Percentiles rank a stretch among this genome's conserved stretches.
Evolutionary conservation across 2,113 vertebrate genomes (phyloP).

Genomic region (Rhynchopsitta pachyrhyncha): DNA sequence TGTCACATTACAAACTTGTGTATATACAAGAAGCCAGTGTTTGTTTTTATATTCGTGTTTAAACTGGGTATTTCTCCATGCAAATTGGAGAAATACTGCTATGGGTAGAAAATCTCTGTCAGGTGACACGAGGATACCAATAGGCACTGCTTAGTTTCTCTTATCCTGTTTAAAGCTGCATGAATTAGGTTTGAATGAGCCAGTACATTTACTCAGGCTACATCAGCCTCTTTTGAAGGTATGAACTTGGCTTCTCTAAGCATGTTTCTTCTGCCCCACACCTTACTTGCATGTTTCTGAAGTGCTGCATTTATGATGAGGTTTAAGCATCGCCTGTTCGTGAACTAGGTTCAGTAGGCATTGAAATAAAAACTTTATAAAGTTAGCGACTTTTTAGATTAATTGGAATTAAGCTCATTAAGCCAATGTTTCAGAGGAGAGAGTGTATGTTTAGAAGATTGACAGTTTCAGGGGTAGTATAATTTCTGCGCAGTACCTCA

Average conservation of each 20-base stretch:
- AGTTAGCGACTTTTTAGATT: not conserved
- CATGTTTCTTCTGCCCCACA: not conserved
- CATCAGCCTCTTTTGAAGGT: not conserved
- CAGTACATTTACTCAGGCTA: not conserved
- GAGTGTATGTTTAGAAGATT: not conserved
- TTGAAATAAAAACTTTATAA: not conserved
- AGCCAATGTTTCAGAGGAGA: not conserved
- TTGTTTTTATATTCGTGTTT: not conserved
- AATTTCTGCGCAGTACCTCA: not conserved
- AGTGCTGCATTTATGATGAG: not conserved
- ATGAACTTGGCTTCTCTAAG: not conserved
- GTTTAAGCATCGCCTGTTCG: not conserved
- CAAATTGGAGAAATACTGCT: not conserved
- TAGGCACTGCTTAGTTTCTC: not conserved
- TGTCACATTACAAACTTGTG: not conserved
- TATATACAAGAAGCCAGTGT: not conserved
- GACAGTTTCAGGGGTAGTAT: not conserved
- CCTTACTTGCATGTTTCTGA: not conserved
- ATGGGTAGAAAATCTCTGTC: not conserved
- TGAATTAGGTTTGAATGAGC: not conserved
- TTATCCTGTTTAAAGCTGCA: not conserved
- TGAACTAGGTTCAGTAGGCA: not conserved
- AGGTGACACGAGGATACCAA: not conserved
- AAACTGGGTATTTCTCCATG: not conserved
- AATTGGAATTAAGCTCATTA: not conserved